phyloP scores from a whole-genome alignment of 2,888 invertebrate species.

The Cynaeus angustus region DNA sequence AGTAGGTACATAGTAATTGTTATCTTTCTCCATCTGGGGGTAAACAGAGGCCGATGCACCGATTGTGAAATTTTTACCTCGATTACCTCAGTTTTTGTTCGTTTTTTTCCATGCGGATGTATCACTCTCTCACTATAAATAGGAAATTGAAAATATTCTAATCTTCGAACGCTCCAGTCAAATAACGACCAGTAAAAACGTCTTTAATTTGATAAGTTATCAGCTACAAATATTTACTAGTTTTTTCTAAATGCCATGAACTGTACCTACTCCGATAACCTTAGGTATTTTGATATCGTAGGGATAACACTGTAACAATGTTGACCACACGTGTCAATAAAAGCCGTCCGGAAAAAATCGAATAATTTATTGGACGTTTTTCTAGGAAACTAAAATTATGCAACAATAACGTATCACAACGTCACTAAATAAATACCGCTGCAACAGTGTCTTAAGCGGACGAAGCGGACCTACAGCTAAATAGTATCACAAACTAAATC shows the following conservation, averaged over 20 bases:
- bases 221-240: constrained; percentile 51
- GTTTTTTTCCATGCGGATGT: constrained; percentile 44
- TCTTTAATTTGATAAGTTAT: constrained; percentile 50
- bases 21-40: constrained; percentile 10
- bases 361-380: constrained; percentile 42
- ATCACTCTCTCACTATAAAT: constrained; percentile 21
- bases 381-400: constrained; percentile 40
- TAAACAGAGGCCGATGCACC: constrained; percentile 15
- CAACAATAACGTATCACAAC: constrained; percentile 42
- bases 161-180: constrained; percentile 38
- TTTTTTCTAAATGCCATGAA: constrained; percentile 53
- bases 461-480: constrained; percentile 31
- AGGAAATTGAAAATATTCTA: constrained; percentile 39
- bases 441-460: constrained; percentile 39
- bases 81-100: constrained; percentile 5
- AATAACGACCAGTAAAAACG: constrained; percentile 50
- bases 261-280: constrained; percentile 51
- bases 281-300: constrained; percentile 49
- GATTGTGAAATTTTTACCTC: not conserved
- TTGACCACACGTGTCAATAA: constrained; percentile 41
- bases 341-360: constrained; percentile 14
- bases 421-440: constrained; percentile 42
- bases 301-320: constrained; percentile 40
- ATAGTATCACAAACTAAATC: constrained; percentile 43
- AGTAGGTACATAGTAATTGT: constrained; percentile 24